A percentile compares a stretch with the other conserved stretches of the same genome.
These are phyloP conservation scores for Atractosteus spatula DNA, from an alignment of 2,113 vertebrate genomes.

Conservation along the genomic window DNA sequence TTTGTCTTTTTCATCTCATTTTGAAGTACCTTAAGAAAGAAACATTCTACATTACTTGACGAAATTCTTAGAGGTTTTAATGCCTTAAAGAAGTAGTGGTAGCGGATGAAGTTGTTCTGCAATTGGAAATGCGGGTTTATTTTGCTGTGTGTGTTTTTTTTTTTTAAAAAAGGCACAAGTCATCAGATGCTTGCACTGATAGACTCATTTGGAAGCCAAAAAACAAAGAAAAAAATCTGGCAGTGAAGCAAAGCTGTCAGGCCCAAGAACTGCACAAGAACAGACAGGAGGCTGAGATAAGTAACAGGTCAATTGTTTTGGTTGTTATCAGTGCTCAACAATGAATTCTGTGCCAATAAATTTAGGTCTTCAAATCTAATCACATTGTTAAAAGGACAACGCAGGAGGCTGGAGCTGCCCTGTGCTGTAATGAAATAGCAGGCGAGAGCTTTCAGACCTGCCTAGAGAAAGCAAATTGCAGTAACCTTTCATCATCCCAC, in stretches of 20 bases:
- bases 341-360: constrained; percentile 2
- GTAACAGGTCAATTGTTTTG: constrained; percentile 1
- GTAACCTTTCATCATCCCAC: too few relatives aligned
- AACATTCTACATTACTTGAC: too few relatives aligned
- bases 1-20: constrained; percentile 22
- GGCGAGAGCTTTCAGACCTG: too few relatives aligned
- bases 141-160: constrained; percentile 13
- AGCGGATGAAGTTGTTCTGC: constrained; percentile 31
- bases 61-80: too few relatives aligned
- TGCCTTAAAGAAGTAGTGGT: background rate
- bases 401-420: too few relatives aligned
- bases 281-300: background rate
- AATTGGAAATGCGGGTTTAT: constrained; percentile 3
- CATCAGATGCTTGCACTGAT: too few relatives aligned
- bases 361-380: background rate
- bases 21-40: too few relatives aligned
- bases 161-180: background rate
- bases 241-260: background rate
- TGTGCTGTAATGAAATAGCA: background rate
- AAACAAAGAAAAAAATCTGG: background rate
- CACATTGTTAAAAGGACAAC: too few relatives aligned
- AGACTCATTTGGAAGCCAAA: background rate
- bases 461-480: background rate
- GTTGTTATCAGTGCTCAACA: constrained; percentile 1
- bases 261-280: background rate